Evolutionary conservation across 2,797 vertebrate genomes (phyloP).

Genomic region (Sebastes oblongus): DNA sequence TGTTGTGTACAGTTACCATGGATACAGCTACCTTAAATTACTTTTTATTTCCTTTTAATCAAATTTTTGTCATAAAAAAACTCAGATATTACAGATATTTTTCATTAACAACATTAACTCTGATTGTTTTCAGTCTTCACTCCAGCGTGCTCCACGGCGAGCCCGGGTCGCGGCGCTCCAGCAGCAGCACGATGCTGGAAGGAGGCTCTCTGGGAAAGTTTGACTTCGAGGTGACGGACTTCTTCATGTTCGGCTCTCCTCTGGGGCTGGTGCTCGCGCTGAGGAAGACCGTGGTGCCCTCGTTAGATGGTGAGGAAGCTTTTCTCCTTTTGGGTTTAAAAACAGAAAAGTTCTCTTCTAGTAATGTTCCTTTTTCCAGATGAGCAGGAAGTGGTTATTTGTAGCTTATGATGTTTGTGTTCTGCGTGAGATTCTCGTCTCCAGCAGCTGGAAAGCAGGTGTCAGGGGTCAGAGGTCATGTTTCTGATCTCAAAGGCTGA

Average conservation of each 20-base stretch:
- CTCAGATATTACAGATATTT: not conserved
- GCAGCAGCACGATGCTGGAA: conserved; percentile 93
- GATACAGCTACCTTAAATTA: not conserved
- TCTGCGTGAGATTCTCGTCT: conserved; percentile 7
- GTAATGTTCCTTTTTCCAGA: not conserved
- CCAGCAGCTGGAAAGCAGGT: conserved; percentile 35
- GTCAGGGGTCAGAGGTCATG: conserved; percentile 20
- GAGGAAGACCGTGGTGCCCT: conserved; percentile 92
- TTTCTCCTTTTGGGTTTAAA: not conserved
- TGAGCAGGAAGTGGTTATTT: conserved; percentile 19
- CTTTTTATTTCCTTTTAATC: not conserved
- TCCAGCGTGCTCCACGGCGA: conserved; percentile 90
- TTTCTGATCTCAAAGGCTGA: not conserved
- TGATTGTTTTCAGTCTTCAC: conserved; percentile 84
- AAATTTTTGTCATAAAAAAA: not conserved
- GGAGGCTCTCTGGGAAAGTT: conserved; percentile 88
- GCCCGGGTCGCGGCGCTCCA: conserved; percentile 87
- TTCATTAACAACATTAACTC: not conserved
- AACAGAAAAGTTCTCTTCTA: not conserved
- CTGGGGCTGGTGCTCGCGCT: conserved; percentile 95
- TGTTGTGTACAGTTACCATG: too few relatives aligned
- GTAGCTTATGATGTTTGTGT: not conserved
- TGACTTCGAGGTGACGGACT: conserved; percentile 95
- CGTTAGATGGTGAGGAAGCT: conserved; percentile 86
- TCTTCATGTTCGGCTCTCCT: conserved; percentile 96